Base-by-base conservation (phyloP, 2,797 vertebrate species). In the Pampus argenteus region DNA sequence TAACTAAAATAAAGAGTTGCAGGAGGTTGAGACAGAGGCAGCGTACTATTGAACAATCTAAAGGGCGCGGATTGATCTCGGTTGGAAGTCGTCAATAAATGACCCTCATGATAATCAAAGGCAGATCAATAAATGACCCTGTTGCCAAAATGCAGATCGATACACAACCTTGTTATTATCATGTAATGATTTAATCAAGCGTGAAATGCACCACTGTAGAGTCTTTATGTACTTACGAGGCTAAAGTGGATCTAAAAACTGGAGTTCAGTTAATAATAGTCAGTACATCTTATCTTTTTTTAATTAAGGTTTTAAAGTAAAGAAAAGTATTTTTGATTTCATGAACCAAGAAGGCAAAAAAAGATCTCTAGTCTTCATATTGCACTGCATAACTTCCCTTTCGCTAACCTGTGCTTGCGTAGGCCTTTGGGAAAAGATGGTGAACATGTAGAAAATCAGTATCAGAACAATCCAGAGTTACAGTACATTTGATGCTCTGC, bases 71-170 rank as follows among this genome's bases (percentile, higher is more conserved):
- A 86, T 86, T 82, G 82, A 89, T 87, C 67, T 60, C 3, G 26
- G 49, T 70, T 78, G 60, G 58, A 77, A 81, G 60, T 10, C 9
- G 61, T 91, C 84, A 74, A 91, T 91, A 89, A 82, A 79, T 76
- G 67, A 85, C 83, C 79, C 66, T 86, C 71, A 67, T 86, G 76
- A 88, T 89, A 88, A 87, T 92, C 81, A 90, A 91, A 87, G 72
- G 28, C 52, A 20, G 69, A 88, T 92, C 90, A 75, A 91, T 89
- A 76, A 5, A 1, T 81, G 79, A 80, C 89, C 79, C 79, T 66
- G 64, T 79, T 74, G 67, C 70, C 66, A 63, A 83, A 86, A 85
- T 72, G 48, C 58, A 55, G 60, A 48, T 89, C 79, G n/a, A 91
- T 88, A 67, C 59, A 54, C 68, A 78, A 64, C 75, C 57, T 68